Evolutionary conservation across 2,113 vertebrate species (phyloP), one percentile per base, ranked within the genome.

Genomic region (Megaceryle maxima): DNA sequence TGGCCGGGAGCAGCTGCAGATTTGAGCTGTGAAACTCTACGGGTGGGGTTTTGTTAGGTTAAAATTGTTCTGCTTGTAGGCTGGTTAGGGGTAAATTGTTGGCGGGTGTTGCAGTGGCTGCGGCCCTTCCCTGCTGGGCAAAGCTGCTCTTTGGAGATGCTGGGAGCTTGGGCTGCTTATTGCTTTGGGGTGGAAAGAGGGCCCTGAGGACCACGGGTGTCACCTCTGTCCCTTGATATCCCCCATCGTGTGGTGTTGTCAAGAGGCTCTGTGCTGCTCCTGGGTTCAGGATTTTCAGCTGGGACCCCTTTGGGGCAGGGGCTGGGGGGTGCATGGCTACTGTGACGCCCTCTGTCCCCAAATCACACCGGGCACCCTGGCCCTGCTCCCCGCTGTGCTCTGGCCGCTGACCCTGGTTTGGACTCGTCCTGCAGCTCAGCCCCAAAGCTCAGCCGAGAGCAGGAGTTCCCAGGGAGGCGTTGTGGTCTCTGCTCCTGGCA

Each of bases 51-150:
- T n/a, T 28, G 29, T 37, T 13, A 24, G 82, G 74, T 31, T 21
- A 3, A 63, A 25, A 7, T 86, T 79, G 33, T 43, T 10, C 9
- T 1, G 12, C 16, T 37, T 0, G 0, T 9, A 2, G 64, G 26
- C 21, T 44, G 76, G 69, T 11, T 41, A 20, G 62, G 39, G 67
- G 62, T 20, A n/a, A n/a, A n/a, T 15, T 5, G 2, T 55, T 14
- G 11, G 46, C 1, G 26, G 46, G 46, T 1, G 19, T 2, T n/a
- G 72, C 1, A 0, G 3, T 10, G 75, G 79, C 37, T 50, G 62
- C 56, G 48, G 70, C 77, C 16, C 41, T 12, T 37, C 50, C 46
- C 1, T 3, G 24, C 43, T 0, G 5, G 28, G 57, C n/a, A 41
- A 24, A 70, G 64, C 82, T 2, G 22, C 26, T 88, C 16, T 48